phyloP scores from a whole-genome alignment of 2,113 vertebrate species.

The Pristiophorus japonicus region DNA sequence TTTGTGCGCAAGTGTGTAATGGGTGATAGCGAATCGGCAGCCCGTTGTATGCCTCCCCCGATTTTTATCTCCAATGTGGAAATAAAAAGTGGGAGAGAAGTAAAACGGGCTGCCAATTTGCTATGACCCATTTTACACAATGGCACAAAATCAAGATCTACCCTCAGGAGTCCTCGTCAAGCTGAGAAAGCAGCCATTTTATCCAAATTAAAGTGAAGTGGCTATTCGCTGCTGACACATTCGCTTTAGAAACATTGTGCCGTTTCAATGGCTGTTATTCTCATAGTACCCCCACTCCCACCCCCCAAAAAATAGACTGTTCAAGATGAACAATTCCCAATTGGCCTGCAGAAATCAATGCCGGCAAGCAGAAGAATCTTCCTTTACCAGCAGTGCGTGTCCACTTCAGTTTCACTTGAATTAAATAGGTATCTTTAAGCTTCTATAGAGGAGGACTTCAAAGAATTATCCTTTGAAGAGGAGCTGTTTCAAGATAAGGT shows the following conservation, averaged over 20 bases:
- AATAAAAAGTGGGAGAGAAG: not conserved
- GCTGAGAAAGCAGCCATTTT: not conserved
- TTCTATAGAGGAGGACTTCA: not conserved
- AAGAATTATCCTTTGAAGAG: not conserved
- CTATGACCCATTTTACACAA: not conserved
- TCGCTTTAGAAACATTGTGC: not conserved
- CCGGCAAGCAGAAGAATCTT: not conserved
- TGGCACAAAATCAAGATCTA: not conserved
- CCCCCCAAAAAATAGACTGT: not conserved
- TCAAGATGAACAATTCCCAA: slow-evolving; percentile 4
- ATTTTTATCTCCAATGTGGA: no score
- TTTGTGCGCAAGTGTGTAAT: not conserved
- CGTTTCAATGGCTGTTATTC: not conserved
- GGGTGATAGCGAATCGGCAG: not conserved
- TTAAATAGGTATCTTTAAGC: not conserved
- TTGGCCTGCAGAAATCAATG: not conserved
- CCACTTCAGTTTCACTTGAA: slow-evolving; percentile 18
- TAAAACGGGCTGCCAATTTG: not conserved
- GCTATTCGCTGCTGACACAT: not conserved
- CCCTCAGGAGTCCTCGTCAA: not conserved
- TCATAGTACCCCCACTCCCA: not conserved
- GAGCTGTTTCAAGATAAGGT: not conserved
- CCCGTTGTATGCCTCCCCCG: no score
- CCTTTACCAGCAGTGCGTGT: not conserved
- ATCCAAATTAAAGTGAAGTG: not conserved